phyloP scores from a whole-genome alignment of 2,888 invertebrate genomes.

The Lamproptera curius region DNA sequence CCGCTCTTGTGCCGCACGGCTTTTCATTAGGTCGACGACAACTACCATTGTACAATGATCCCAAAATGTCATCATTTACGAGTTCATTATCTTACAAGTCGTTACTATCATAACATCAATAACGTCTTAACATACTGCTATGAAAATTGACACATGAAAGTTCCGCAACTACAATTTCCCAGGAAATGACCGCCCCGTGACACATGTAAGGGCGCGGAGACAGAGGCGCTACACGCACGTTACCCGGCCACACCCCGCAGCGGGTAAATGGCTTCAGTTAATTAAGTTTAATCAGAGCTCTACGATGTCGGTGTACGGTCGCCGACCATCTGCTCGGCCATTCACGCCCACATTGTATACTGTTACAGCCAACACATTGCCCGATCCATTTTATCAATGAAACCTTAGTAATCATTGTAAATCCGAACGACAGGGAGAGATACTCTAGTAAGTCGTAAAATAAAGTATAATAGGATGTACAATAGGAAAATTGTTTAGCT shows the following conservation, averaged over 20 bases:
- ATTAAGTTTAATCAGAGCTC: constrained; percentile 76
- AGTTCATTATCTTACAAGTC: too few species aligned
- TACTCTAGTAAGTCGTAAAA: too few species aligned
- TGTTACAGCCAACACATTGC: constrained; percentile 49
- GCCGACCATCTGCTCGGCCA: constrained; percentile 63
- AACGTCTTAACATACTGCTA: too few species aligned
- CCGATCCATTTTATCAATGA: constrained; percentile 35
- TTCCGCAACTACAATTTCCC: too few species aligned
- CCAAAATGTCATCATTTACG: too few species aligned
- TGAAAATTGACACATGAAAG: too few species aligned
- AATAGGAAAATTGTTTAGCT: too few species aligned
- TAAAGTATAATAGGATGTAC: too few species aligned
- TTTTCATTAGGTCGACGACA: too few species aligned
- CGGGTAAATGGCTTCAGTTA: constrained; percentile 76
- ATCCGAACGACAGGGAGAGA: constrained; percentile 13
- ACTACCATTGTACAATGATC: too few species aligned
- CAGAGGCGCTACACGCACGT: constrained; percentile 33
- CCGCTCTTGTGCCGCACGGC: too few species aligned
- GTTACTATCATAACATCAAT: too few species aligned
- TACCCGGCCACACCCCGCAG: constrained; percentile 41
- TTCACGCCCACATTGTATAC: constrained; percentile 65
- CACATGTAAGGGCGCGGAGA: constrained; percentile 25
- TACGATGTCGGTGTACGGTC: constrained; percentile 42
- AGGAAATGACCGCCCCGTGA: constrained; percentile 22
- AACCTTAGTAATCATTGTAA: constrained; percentile 29